Base-by-base conservation (phyloP, 2,888 invertebrate genomes). In the Synanthedon myopaeformis region DNA sequence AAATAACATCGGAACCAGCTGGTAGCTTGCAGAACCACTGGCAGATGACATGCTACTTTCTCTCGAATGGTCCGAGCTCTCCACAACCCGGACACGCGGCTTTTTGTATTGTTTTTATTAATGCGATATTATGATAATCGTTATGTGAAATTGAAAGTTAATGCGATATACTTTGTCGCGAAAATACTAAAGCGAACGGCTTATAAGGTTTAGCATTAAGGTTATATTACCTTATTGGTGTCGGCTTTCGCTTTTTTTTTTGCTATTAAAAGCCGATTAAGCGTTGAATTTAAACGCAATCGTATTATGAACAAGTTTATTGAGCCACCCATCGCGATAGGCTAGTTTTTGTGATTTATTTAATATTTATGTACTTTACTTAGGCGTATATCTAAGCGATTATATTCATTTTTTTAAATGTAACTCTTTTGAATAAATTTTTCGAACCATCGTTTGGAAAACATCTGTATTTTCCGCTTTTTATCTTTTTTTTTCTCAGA, bases 61-160 rank as follows among this genome's bases (percentile, higher is more conserved):
- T 79, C 82, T 77, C 64, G 65, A 59, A 63, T 67, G 65, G 66
- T 57, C 61, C 67, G 66, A 67, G 70, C 70, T 64, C 64, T 68
- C 67, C 74, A 67, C 45, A 42, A 79, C 79, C 82, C 82, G 82
- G 82, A 80, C 76, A 61, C 65, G 63, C 69, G 57, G 66, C 59
- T 73, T 74, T 73, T 72, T 72, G 72, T 75, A 81, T 80, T 82
- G 82, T 82, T 81, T 82, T 79, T 75, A 72, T 78, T 77, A 75
- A 77, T 76, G 70, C 66, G 70, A 72, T 79, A 75, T 76, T 78
- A 72, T 79, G 76, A 79, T 76, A 75, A 74, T 70, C 68, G 61
- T 58, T 58, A 64, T 64, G 74, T 67, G 77, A 80, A 79, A 81
- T 74, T 74, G 82, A 82, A 82, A 83, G 82, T 81, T 73, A 74